A percentile compares a stretch with the other conserved stretches of the same genome.
Evolutionary conservation across 37 sponge, comb jelly and placozoan genomes (phyloP).

Genomic region (Axinella damicornis): DNA sequence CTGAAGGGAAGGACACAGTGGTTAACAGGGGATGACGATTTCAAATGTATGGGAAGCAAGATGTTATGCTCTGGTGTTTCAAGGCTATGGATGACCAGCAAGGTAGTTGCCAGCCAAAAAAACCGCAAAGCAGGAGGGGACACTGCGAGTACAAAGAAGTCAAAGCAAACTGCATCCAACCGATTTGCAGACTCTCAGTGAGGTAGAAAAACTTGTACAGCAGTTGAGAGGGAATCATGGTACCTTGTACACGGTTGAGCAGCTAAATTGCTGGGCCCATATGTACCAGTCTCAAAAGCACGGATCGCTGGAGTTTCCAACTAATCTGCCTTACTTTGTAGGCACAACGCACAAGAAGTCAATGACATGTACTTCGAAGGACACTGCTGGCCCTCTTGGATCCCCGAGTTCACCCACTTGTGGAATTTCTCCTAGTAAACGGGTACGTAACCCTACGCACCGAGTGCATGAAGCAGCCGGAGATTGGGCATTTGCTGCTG

Average conservation of each 20-base stretch:
- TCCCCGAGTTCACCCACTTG: no score
- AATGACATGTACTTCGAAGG: no score
- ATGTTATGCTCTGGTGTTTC: neutral
- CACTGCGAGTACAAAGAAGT: no score
- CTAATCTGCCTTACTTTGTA: neutral
- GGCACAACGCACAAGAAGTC: no score
- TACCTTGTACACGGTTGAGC: neutral
- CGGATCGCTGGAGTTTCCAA: neutral
- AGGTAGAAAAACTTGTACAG: neutral
- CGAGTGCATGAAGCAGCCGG: neutral
- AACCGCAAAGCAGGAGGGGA: no score
- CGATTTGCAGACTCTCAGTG: no score
- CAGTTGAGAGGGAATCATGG: neutral
- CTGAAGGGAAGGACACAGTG: neutral
- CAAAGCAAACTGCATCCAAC: no score
- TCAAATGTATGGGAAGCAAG: neutral
- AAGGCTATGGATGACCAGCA: no score
- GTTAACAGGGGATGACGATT: neutral
- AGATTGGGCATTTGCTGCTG: neutral
- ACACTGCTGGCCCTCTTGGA: no score
- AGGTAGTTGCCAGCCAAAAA: no score
- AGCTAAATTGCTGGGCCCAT: slow-evolving; percentile 21
- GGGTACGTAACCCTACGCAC: neutral
- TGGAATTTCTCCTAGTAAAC: neutral
- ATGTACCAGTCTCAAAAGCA: slow-evolving; percentile 15